These are phyloP conservation scores for Neocrepidodera transversa DNA, from an alignment of 2,888 invertebrate genomes.

Conservation along the genomic window DNA sequence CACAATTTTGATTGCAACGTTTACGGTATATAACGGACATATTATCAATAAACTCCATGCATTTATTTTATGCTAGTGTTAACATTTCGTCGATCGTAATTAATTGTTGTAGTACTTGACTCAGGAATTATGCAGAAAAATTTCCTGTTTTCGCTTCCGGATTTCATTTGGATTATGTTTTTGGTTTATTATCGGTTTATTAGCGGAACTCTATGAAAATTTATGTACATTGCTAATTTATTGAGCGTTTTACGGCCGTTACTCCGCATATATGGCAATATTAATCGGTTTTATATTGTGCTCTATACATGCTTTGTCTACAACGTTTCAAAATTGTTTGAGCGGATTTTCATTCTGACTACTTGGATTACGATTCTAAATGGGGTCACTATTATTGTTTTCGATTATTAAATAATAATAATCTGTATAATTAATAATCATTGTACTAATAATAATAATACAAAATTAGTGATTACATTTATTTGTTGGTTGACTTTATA, in stretches of 20 bases:
- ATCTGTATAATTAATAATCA: too few relatives aligned
- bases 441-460: too few relatives aligned
- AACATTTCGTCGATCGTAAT: conserved; percentile 6
- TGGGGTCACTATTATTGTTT: conserved; percentile 1
- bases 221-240: conserved; percentile 43
- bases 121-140: conserved; percentile 19
- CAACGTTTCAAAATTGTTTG: conserved; percentile 14
- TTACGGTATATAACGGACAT: conserved; percentile 37
- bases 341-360: conserved; percentile 3
- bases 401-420: too few relatives aligned
- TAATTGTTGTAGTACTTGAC: conserved; percentile 2
- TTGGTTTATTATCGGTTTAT: conserved; percentile 44
- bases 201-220: conserved; percentile 42
- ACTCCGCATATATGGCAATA: conserved; percentile 4
- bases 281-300: conserved; percentile 21
- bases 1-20: conserved; percentile 42
- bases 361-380: conserved; percentile 13
- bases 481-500: too few relatives aligned
- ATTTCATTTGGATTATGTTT: conserved; percentile 41
- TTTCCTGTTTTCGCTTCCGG: conserved; percentile 33
- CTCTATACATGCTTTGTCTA: conserved; percentile 9
- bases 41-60: conserved; percentile 42
- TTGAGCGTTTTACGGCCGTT: conserved; percentile 22
- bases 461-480: too few relatives aligned
- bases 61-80: conserved; percentile 36